phyloP scores from a whole-genome alignment of 2,113 vertebrate genomes.

The Vanacampus margaritifer region DNA sequence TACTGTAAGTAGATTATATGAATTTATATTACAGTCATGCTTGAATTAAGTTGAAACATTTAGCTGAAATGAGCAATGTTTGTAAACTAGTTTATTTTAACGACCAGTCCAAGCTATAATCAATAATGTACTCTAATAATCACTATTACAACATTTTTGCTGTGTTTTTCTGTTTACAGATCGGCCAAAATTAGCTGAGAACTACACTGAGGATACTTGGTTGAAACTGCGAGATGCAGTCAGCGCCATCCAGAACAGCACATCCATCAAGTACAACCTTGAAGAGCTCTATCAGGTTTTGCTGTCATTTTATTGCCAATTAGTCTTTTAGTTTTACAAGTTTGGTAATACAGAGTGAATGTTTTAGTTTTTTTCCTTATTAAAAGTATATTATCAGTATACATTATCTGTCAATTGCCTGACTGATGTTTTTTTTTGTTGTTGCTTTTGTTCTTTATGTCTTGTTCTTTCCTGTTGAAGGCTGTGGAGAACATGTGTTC shows the following conservation, averaged over 20 bases:
- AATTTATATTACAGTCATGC: not conserved
- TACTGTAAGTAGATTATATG: not conserved
- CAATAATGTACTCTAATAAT: not conserved
- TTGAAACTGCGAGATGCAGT: conserved; percentile 96
- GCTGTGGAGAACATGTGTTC: conserved; percentile 99
- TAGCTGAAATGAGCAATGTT: not conserved
- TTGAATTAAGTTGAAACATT: not conserved
- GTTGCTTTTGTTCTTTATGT: not conserved
- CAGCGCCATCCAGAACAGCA: conserved; percentile 97
- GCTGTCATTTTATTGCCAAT: not conserved
- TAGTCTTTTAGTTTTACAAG: not conserved
- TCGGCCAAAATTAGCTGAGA: conserved; percentile 96
- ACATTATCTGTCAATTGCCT: not conserved
- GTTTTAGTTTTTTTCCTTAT: not conserved
- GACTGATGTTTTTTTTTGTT: not conserved
- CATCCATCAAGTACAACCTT: conserved; percentile 97
- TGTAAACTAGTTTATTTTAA: not conserved
- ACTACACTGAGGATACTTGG: conserved; percentile 98
- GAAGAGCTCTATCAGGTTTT: conserved; percentile 98
- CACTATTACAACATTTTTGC: not conserved
- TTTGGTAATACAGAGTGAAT: not conserved
- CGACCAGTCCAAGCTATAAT: not conserved
- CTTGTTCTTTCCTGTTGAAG: conserved; percentile 60
- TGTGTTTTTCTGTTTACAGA: conserved; percentile 71
- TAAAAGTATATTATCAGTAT: not conserved